Evolutionary conservation across 2,113 vertebrate genomes (phyloP), one percentile per base, ranked within the genome.

Genomic region (Tauraco erythrolophus): DNA sequence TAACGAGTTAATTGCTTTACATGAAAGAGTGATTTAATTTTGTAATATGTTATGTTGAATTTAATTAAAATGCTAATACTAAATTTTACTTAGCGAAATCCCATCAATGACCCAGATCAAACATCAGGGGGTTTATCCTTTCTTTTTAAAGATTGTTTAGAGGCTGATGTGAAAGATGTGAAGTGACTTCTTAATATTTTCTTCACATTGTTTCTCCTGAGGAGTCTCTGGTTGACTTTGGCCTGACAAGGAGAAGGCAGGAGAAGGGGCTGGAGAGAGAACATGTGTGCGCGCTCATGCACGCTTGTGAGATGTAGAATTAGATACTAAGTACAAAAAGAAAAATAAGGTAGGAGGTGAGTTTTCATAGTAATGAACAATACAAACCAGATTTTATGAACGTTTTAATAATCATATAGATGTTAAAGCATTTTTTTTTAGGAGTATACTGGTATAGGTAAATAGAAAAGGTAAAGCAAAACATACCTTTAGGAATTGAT

Each of bases 401-500:
- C 5, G 3, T 60, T 46, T 66, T 43, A 46, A 21, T 79, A 80
- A 58, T 48, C 3, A 3, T 60, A 25, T 22, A 18, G 23, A 13
- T 57, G 19, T 19, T 50, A 31, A 68, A 72, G 53, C 14, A 3
- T 51, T 75, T 64, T 75, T 75, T 15, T 90, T 56, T 54, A 80
- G n/a, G 57, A 62, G 2, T 37, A 7, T 24, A 11, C 9, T 31
- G 43, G 22, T 66, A 7, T 45, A 68, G 28, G 22, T 56, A 16
- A 70, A 17, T 23, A 68, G 57, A 45, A 58, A 74, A 85, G 13
- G 28, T 58, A 41, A 91, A 87, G 71, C 30, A 74, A 84, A 89
- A 39, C 96, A 64, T 98, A 99, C 99, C 99, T 99, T 99, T 99
- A 83, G 99, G 99, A 82, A 99, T 56, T 43, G 99, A 98, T 23